Percentiles rank a stretch among this genome's conserved stretches.
phyloP scores from a whole-genome alignment of 92 coral and sea anemone species.

The Zoanthus sociatus region DNA sequence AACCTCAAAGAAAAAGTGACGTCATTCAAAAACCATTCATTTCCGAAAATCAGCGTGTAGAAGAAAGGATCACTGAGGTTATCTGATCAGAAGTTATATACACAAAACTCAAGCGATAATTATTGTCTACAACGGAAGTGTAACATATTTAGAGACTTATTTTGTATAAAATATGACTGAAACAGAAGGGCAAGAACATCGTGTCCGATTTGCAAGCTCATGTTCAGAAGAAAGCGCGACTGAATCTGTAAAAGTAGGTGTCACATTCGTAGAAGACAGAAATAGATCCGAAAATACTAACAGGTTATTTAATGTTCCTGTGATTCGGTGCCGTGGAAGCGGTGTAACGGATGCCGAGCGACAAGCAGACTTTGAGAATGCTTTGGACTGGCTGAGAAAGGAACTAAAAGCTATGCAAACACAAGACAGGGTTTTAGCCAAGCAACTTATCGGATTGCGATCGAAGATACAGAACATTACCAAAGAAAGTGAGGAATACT shows the following conservation, averaged over 20 bases:
- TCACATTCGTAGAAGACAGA: slow-evolving; percentile 27
- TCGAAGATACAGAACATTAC: slow-evolving; percentile 78
- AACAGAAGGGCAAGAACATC: not conserved
- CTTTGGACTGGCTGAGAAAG: slow-evolving; percentile 71
- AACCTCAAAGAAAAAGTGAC: too few relatives aligned
- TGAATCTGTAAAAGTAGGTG: slow-evolving; percentile 41
- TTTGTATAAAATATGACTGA: not conserved
- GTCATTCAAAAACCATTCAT: too few relatives aligned
- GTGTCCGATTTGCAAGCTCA: slow-evolving; percentile 30
- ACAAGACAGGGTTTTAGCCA: slow-evolving; percentile 80
- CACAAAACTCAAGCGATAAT: not conserved
- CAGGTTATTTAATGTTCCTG: slow-evolving; percentile 42
- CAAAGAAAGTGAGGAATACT: slow-evolving; percentile 66
- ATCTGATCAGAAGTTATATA: not conserved
- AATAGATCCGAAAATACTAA: slow-evolving; percentile 1
- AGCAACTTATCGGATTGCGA: slow-evolving; percentile 76
- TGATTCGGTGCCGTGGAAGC: slow-evolving; percentile 56
- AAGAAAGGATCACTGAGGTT: not conserved
- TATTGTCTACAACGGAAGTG: not conserved
- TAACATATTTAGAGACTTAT: not conserved
- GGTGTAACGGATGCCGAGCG: slow-evolving; percentile 77
- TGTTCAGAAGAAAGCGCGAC: slow-evolving; percentile 17
- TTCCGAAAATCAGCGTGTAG: too few relatives aligned
- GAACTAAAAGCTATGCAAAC: slow-evolving; percentile 78
- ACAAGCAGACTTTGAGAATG: slow-evolving; percentile 71